phyloP scores from a whole-genome alignment of 1,140 invertebrate species.

The Megathymus violae region DNA sequence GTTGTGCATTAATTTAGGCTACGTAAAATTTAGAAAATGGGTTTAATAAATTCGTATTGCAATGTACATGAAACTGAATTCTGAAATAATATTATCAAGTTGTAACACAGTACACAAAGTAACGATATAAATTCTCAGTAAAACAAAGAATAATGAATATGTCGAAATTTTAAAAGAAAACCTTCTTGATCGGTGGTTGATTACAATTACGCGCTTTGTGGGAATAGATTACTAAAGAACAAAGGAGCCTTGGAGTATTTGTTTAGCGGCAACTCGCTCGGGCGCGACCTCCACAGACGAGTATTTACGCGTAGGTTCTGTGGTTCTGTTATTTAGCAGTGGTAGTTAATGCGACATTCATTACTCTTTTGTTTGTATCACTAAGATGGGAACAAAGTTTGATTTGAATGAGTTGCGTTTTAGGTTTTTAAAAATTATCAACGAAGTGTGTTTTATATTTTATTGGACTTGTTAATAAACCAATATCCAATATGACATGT shows the following conservation, averaged over 20 bases:
- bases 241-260: slow-evolving; percentile 69
- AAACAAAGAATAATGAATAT: slow-evolving; percentile 58
- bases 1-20: too few species aligned
- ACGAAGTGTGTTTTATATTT: too few species aligned
- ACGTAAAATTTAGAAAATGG: too few species aligned
- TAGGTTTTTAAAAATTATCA: too few species aligned
- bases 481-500: too few species aligned
- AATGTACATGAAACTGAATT: too few species aligned
- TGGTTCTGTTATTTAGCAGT: background rate
- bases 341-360: background rate
- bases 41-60: too few species aligned
- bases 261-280: slow-evolving; percentile 45
- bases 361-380: too few species aligned
- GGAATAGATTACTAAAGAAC: slow-evolving; percentile 72
- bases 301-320: slow-evolving; percentile 10
- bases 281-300: slow-evolving; percentile 28
- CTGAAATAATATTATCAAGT: background rate
- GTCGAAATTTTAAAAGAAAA: slow-evolving; percentile 71
- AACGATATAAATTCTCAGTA: slow-evolving; percentile 46
- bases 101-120: slow-evolving; percentile 27
- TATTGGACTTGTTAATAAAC: too few species aligned
- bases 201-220: slow-evolving; percentile 73
- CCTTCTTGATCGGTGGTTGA: slow-evolving; percentile 65
- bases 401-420: too few species aligned
- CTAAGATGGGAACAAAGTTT: too few species aligned